These are phyloP conservation scores for Epistrophe grossulariae DNA, from an alignment of 2,888 invertebrate species.

Conservation along the genomic window DNA sequence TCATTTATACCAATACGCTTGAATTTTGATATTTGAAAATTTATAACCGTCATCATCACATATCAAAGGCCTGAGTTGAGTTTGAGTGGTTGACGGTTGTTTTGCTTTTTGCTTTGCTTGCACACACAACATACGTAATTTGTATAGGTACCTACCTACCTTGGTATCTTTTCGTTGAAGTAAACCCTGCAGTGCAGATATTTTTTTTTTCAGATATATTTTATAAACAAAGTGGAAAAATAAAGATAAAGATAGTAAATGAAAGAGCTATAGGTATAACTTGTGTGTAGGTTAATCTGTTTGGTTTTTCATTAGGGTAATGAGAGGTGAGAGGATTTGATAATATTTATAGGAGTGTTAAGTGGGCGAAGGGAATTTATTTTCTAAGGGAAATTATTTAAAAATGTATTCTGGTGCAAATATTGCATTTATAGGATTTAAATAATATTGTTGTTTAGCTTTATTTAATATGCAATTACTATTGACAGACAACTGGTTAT, in stretches of 20 bases:
- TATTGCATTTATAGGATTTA: too few relatives aligned
- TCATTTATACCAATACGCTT: conserved; percentile 68
- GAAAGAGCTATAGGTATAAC: neutral
- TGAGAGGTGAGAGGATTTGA: conserved; percentile 42
- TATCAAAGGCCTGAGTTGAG: conserved; percentile 20
- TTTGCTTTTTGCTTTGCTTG: conserved; percentile 13
- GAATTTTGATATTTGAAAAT: conserved; percentile 69
- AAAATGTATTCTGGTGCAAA: neutral
- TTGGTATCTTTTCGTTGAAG: conserved; percentile 12
- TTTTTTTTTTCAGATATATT: neutral
- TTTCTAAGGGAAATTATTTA: neutral
- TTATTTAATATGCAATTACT: too few relatives aligned
- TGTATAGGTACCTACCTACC: neutral
- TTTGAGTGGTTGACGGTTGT: conserved; percentile 35
- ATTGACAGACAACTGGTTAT: too few relatives aligned
- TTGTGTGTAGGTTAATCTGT: conserved; percentile 50
- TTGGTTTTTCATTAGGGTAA: conserved; percentile 16
- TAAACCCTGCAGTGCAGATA: conserved; percentile 44
- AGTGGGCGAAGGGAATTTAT: neutral
- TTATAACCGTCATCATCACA: conserved; percentile 72
- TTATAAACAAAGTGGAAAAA: conserved; percentile 18
- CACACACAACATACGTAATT: conserved; percentile 14
- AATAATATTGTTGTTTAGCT: too few relatives aligned
- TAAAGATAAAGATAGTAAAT: conserved; percentile 4
- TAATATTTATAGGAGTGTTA: conserved; percentile 34